Conservation (phyloP, 2,113 vertebrate genomes). For the Python bivittatus region DNA sequence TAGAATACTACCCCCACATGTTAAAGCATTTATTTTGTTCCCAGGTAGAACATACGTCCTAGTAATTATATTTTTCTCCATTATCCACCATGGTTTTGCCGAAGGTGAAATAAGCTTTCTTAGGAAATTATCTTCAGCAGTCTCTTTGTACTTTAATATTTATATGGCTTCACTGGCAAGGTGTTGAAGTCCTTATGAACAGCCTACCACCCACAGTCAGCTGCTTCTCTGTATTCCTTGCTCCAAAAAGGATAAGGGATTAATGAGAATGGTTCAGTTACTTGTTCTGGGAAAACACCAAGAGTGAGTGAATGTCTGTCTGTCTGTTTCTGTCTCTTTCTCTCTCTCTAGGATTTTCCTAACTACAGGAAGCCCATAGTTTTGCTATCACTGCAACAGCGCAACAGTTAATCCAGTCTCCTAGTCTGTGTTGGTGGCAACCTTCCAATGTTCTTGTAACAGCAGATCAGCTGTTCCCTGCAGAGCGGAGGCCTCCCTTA, state of each 20-base stretch:
- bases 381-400: constrained; percentile 7
- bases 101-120: neutral
- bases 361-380: neutral
- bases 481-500: constrained; percentile 14
- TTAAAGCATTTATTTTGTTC: neutral
- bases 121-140: neutral
- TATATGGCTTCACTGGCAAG: neutral
- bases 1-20: neutral
- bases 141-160: neutral
- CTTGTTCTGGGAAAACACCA: neutral
- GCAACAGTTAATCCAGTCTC: neutral
- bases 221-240: neutral
- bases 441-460: constrained; percentile 36
- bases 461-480: neutral
- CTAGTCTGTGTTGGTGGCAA: accelerated
- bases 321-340: neutral
- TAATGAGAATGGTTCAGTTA: neutral
- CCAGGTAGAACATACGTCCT: neutral
- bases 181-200: neutral
- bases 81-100: neutral
- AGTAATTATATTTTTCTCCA: neutral
- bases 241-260: neutral
- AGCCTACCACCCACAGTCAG: neutral
- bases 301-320: neutral
- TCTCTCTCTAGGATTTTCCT: neutral